Evolutionary conservation across 2,113 vertebrate species (phyloP), one percentile per base, ranked within the genome.

Genomic region (Gymnocephalus cernua): DNA sequence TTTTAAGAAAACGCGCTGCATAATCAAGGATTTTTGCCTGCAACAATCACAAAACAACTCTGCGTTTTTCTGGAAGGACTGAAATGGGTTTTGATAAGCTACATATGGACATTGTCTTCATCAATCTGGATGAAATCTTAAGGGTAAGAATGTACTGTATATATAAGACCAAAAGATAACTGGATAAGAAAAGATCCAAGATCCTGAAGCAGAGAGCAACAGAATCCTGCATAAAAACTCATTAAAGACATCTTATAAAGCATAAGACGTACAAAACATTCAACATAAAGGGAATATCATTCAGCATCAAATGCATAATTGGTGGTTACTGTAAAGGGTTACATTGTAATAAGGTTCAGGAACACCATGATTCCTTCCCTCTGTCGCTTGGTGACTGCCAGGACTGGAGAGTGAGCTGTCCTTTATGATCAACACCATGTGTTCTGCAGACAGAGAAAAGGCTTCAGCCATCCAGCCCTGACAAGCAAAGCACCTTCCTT

Each of bases 391-490:
- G 63, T 86, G 86, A 65, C 61, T 88, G 90, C 83, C 86, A 89
- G 89, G 59, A 79, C 74, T 82, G 63, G 80, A 86, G 79, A 79
- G 73, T 54, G 87, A 88, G 83, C 77, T 80, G 83, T 89, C 80
- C 88, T 85, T 41, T 29, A 70, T 93, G 85, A 93, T 91, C 69
- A 89, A 91, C 83, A 89, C 86, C 92, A 93, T 92, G 90, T 93
- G 90, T 83, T 92, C 54, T 74, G 67, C 57, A 77, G 64, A 80
- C 77, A 64, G 44, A 84, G 50, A 86, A 75, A 76, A 74, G 29
- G 45, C 63, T 83, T 79, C 29, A 80, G 48, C 23, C 65, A 82
- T 72, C 14, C 69, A 86, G n/a, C 2, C 16, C 18, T 63, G 41
- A 78, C 54, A 70, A 77, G 53, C 68, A 45, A 68, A 57, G 64